These are phyloP conservation scores for Meloidogyne hapla DNA, from an alignment of 1,140 invertebrate species.

Conservation along the genomic window DNA sequence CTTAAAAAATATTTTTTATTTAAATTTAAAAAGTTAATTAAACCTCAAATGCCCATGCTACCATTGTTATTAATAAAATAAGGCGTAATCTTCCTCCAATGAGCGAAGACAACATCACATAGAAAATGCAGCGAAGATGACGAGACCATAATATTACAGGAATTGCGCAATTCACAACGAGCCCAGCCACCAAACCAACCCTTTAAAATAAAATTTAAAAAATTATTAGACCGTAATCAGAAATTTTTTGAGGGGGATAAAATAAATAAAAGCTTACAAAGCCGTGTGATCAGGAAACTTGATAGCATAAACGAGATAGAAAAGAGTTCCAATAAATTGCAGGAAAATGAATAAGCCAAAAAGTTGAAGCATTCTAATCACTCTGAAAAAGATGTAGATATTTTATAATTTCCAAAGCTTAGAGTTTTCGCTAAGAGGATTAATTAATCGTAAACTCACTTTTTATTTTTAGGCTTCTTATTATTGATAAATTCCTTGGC, in stretches of 20 bases:
- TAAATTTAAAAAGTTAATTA: not conserved
- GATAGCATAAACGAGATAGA: slow-evolving; percentile 33
- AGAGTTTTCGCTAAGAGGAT: too few relatives aligned
- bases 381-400: slow-evolving; percentile 18
- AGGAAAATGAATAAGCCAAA: slow-evolving; percentile 13
- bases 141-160: not conserved
- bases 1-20: slow-evolving; percentile 10
- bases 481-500: not conserved
- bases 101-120: slow-evolving; percentile 23
- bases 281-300: slow-evolving; percentile 35
- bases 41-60: not conserved
- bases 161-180: not conserved
- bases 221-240: too few relatives aligned
- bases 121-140: slow-evolving; percentile 26
- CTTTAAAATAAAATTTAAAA: not conserved
- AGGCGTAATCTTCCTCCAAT: slow-evolving; percentile 4
- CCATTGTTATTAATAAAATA: not conserved
- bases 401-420: too few relatives aligned
- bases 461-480: not conserved
- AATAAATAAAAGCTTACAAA: slow-evolving; percentile 21
- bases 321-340: slow-evolving; percentile 39
- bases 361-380: slow-evolving; percentile 15
- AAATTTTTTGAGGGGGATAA: too few relatives aligned
- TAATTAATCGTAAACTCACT: too few relatives aligned
- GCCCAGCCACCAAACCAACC: not conserved